Base-by-base conservation (phyloP, 2,797 vertebrate species). In the Mionectes olivaceus region DNA sequence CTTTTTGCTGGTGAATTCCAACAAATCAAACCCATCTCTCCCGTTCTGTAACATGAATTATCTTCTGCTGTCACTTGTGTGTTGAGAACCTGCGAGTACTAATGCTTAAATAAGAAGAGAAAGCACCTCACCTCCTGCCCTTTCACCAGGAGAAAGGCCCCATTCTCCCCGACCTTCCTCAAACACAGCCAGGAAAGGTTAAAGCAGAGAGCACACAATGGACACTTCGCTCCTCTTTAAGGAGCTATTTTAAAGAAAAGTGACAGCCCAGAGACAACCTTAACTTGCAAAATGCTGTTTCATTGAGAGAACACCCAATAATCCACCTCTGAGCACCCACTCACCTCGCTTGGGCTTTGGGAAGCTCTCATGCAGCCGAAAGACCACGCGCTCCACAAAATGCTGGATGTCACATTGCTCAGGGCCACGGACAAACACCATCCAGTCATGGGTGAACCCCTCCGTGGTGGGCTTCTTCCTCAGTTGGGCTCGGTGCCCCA, bases 391-490 rank as follows among this genome's bases (percentile, higher is more conserved):
- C 89, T 99, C 99, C 97, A 99, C 99, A 94, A 99, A 99, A 97
- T 99, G 99, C 98, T 99, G 99, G 97, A 99, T 99, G 97, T 99
- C 99, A 15, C 98, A 99, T 46, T 99, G 99, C 97, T 99, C 99
- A 0, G 99, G 99, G 64, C 99, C 99, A 8, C 99, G 98, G 65
- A 99, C 99, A 50, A 99, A 99, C 96, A 99, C 99, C 99, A 99
- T 99, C 99, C 99, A 99, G 98, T 99, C 99, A 6, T 99, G 99
- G 76, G 99, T 99, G 96, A 99, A 99, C 33, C 99, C 99, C 74
- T 99, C 99, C 0, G 99, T 98, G 27, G 99, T 99, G 55, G 99
- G 99, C 94, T 99, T 99, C 97, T 99, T 99, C 91, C 99, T 98
- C 80, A 99, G 98, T 94, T 99, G 99, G 94, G 99, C 99, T 27